Evolutionary conservation across 2,113 vertebrate genomes (phyloP), one percentile per base, ranked within the genome.

Genomic region (Crypturellus undulatus): DNA sequence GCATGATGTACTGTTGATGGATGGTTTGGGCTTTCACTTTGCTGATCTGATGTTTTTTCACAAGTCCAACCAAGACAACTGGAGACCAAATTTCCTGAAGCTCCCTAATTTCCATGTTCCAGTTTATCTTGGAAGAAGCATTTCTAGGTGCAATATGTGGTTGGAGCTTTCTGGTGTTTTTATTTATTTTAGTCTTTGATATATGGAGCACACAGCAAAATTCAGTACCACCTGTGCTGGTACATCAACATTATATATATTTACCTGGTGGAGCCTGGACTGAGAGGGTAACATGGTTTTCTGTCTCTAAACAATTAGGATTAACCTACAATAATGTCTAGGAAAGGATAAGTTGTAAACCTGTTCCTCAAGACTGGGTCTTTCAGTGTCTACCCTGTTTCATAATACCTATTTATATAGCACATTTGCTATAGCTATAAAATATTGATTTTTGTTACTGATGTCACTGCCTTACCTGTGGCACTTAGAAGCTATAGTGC

Each of bases 121-220:
- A 28, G 12, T 51, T 25, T 71, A 56, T 45, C 58, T 43, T 49
- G n/a, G 8, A 56, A 4, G 20, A 76, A 18, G 13, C 22, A 2
- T 58, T 28, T 52, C 65, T 49, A 30, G 24, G 54, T 34, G 7
- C 28, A 28, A 20, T 72, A 30, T 92, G 11, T 69, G 58, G 36
- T 12, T 82, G 38, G 32, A 17, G 16, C 16, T 28, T 72, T 72
- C 64, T 45, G 3, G 4, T 64, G 24, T 63, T 51, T 52, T 88
- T 51, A 25, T 2, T 77, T 84, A 28, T 59, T 43, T 3, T 43
- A 40, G 34, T 58, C 11, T 51, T 47, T 78, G 32, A 12, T 71
- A 36, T 0, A 0, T 0, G 15, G 9, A n/a, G 17, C 26, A 42
- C 11, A 15, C 9, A 36, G 25, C 64, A 60, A 79, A 82, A 28